A percentile compares a stretch with the other conserved stretches of the same genome.
These are phyloP conservation scores for Hypotaenidia okinawae DNA, from an alignment of 2,797 vertebrate species.

Conservation along the genomic window DNA sequence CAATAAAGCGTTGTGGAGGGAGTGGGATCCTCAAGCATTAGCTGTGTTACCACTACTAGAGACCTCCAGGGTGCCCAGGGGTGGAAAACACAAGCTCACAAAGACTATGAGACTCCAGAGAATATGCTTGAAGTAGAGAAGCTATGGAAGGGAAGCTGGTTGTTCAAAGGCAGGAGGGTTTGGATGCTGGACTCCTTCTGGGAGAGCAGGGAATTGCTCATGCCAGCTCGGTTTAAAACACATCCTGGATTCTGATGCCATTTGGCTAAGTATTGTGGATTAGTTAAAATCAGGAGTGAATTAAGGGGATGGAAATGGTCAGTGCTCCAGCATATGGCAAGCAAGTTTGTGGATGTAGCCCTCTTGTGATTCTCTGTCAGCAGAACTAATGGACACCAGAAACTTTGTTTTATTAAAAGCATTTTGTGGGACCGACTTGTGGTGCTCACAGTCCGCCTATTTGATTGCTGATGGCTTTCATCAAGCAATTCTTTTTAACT, in stretches of 20 bases:
- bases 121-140: neutral
- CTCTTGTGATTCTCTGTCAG: slow-evolving; percentile 18
- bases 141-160: neutral
- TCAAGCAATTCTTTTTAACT: neutral
- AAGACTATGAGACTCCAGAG: neutral
- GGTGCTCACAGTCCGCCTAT: neutral
- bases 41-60: too few relatives aligned
- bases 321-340: neutral
- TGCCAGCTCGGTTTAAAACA: neutral
- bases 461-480: slow-evolving; percentile 25
- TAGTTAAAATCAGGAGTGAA: slow-evolving; percentile 37
- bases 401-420: slow-evolving; percentile 46
- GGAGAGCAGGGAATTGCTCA: neutral
- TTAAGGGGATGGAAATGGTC: slow-evolving; percentile 15
- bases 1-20: too few relatives aligned
- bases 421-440: neutral
- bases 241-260: neutral
- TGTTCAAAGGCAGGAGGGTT: neutral
- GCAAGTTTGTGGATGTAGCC: neutral
- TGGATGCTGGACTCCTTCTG: neutral
- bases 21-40: too few relatives aligned
- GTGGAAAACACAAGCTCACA: neutral
- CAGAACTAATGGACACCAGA: slow-evolving; percentile 8
- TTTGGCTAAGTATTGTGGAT: neutral
- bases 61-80: too few relatives aligned